Percentiles rank a stretch among this genome's conserved stretches.
phyloP scores from a whole-genome alignment of 2,888 invertebrate species.

The Caenorhabditis drosophilae region DNA sequence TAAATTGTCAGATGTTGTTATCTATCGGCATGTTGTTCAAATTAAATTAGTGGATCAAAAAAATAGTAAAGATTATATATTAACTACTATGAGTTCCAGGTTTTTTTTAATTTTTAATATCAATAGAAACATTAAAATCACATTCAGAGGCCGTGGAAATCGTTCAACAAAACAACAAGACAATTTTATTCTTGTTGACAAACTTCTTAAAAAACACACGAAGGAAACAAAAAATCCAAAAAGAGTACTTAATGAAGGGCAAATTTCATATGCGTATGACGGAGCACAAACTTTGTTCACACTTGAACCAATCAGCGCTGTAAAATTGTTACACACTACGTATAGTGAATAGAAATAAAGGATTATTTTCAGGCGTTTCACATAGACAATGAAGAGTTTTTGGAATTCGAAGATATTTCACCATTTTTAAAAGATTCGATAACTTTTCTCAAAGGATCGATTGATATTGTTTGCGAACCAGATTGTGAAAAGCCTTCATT shows the following conservation, averaged over 20 bases:
- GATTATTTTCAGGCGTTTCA: conserved; percentile 6
- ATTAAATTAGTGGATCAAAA: conserved; percentile 22
- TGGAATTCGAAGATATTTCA: conserved; percentile 11
- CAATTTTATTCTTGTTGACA: conserved; percentile 18
- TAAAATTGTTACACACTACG: not conserved
- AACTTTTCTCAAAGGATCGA: conserved; percentile 17
- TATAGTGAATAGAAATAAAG: not conserved
- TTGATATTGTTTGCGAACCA: conserved; percentile 20
- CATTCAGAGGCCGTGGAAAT: conserved; percentile 31
- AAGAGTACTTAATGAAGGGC: not conserved
- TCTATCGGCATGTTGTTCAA: conserved; percentile 37
- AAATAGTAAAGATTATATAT: conserved; percentile 25
- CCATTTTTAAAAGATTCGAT: conserved; percentile 27
- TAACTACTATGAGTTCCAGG: conserved; percentile 27
- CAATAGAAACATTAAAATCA: not conserved
- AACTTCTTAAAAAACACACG: conserved; percentile 9
- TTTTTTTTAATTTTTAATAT: not conserved
- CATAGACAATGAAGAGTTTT: conserved; percentile 11
- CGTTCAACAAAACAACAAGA: conserved; percentile 27
- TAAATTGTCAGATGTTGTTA: conserved; percentile 6
- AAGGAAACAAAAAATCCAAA: conserved; percentile 1
- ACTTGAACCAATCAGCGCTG: conserved; percentile 22
- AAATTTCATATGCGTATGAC: conserved; percentile 18
- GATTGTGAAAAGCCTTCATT: conserved; percentile 33
- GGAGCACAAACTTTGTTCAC: conserved; percentile 32